Base-by-base conservation (phyloP, 2,888 invertebrate species). In the Copidosoma aretas region DNA sequence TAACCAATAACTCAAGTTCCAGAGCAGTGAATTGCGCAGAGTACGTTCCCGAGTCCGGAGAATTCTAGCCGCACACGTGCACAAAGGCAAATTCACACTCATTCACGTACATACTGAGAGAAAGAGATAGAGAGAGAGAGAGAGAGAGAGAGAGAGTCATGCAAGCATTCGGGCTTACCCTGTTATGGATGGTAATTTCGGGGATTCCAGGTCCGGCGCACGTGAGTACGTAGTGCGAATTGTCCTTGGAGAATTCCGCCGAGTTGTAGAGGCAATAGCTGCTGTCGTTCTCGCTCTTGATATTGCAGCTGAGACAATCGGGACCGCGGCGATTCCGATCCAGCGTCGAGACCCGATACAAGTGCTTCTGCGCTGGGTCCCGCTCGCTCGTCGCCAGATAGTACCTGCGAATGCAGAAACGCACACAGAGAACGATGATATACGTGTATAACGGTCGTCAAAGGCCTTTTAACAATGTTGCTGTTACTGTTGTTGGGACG, bases 201-300 rank as follows among this genome's bases (percentile, higher is more conserved):
- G 97, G 97, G 32, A 96, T 88, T 64, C 88, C 90, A 0, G 97
- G 97, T 0, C 97, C 98, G 57, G 89, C 88, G 76, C 97, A 96
- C 70, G 89, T 90, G 71, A 96, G 85, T 14, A 91, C 87, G 75
- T 93, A 90, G 80, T 90, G 88, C 19, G 89, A 87, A 24, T 88
- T 89, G 67, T 88, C 88, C 14, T 82, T 82, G 81, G 93, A 94
- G 79, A 94, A 88, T 43, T 87, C 86, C 0, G 90, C 93, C 12
- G 85, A 80, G 77, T 91, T 91, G 82, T 89, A 91, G n/a, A 88
- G 84, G 79, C 93, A 93, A 21, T 83, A 80, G 14, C 82, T 84
- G 0, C 86, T 80, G 43, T 81, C 80, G 58, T 86, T 85, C 1
- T 85, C 85, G n/a, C 87, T 86, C 25, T 82, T 83, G 57, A 89